A percentile compares a stretch with the other conserved stretches of the same genome.
Evolutionary conservation across 2,113 vertebrate species (phyloP).

Genomic region (Brachypteracias leptosomus): DNA sequence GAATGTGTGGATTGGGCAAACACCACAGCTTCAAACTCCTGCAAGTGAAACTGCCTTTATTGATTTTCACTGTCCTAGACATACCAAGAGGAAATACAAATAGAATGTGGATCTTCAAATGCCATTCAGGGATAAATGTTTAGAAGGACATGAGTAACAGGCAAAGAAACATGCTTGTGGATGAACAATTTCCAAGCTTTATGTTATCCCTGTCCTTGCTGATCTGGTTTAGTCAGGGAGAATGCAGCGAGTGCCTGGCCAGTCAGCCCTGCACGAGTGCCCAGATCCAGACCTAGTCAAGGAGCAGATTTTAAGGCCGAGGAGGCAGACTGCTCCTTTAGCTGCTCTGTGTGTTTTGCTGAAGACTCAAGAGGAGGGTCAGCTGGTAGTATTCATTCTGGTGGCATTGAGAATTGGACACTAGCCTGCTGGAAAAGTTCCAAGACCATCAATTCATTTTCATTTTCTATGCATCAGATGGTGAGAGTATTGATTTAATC

Average conservation of each 20-base stretch:
- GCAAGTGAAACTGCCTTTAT: not conserved
- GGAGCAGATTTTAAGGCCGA: not conserved
- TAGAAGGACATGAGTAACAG: not conserved
- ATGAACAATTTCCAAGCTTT: not conserved
- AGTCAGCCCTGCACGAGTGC: not conserved
- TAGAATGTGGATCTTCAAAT: not conserved
- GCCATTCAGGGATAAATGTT: not conserved
- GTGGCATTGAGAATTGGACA: not conserved
- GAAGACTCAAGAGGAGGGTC: not conserved
- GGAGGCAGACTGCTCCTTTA: not conserved
- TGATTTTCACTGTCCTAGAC: not conserved
- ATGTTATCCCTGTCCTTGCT: not conserved
- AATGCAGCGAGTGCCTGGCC: not conserved
- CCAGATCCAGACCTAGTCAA: not conserved
- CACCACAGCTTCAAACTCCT: not conserved
- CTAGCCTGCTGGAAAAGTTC: not conserved
- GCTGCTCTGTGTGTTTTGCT: not conserved
- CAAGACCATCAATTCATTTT: conserved; percentile 2
- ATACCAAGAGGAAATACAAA: not conserved
- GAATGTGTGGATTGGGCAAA: not conserved
- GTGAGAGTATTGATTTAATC: not conserved
- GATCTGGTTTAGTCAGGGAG: not conserved
- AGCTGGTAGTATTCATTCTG: not conserved
- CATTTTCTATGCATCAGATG: not conserved
- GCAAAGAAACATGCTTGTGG: not conserved